Conservation (phyloP, 2,888 invertebrate species). For the Andrena trimmerana region DNA sequence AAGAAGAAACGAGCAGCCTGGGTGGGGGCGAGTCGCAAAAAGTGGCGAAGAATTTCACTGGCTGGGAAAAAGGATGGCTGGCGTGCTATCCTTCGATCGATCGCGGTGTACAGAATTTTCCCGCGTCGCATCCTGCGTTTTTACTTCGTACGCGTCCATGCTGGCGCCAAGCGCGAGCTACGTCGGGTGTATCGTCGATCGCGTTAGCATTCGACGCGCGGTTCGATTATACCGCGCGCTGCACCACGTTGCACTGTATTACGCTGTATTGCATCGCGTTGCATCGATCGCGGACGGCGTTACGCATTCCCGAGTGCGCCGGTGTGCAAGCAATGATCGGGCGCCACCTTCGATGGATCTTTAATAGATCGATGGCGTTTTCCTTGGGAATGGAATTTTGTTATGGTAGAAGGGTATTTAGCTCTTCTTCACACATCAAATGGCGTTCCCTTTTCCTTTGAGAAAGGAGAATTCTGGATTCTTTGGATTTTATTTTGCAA, state of each 20-base stretch:
- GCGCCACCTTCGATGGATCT: conserved; percentile 34
- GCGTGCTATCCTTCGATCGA: not conserved
- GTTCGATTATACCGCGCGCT: conserved; percentile 39
- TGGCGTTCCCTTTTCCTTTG: not conserved
- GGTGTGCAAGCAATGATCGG: conserved; percentile 32
- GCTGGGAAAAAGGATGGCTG: not conserved
- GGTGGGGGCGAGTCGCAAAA: not conserved
- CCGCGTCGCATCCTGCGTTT: conserved; percentile 31
- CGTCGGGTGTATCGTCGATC: conserved; percentile 47
- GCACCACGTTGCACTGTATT: conserved; percentile 30
- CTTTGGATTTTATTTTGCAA: too few relatives aligned
- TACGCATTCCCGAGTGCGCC: conserved; percentile 46
- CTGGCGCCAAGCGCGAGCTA: conserved; percentile 62
- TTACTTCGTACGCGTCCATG: conserved; percentile 23
- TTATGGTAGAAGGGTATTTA: not conserved
- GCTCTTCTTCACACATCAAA: too few relatives aligned
- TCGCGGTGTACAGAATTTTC: conserved; percentile 32
- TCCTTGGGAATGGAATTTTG: conserved; percentile 19
- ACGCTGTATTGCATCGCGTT: conserved; percentile 47
- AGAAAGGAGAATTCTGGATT: not conserved
- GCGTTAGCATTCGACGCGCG: conserved; percentile 59
- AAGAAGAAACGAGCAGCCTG: not conserved
- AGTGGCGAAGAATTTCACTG: not conserved
- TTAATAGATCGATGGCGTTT: conserved; percentile 1
- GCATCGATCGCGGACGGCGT: conserved; percentile 23